A percentile compares a stretch with the other conserved stretches of the same genome.
Evolutionary conservation across 2,888 invertebrate species (phyloP).

Genomic region (Diploptera punctata): DNA sequence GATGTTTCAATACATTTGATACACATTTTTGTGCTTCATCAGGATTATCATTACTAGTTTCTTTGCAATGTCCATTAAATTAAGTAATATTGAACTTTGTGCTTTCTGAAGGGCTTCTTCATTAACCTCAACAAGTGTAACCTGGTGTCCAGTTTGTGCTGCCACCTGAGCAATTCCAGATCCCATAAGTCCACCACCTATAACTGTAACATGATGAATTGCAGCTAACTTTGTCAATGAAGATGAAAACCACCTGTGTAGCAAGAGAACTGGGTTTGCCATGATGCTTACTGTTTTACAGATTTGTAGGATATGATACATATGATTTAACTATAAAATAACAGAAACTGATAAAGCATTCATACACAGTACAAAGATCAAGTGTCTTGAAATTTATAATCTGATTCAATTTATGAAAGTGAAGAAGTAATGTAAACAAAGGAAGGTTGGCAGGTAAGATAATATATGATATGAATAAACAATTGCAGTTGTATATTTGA

Average conservation of each 20-base stretch:
- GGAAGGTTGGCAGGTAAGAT: too few species aligned
- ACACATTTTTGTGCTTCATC: constrained; percentile 72
- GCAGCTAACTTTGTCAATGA: constrained; percentile 47
- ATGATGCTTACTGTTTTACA: constrained; percentile 2
- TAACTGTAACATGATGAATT: constrained; percentile 81
- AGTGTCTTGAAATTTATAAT: too few species aligned
- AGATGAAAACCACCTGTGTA: not conserved
- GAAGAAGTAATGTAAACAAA: too few species aligned
- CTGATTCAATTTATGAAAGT: too few species aligned
- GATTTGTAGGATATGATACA: too few species aligned
- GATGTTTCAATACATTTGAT: constrained; percentile 63
- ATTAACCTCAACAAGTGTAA: constrained; percentile 80
- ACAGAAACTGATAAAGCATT: too few species aligned
- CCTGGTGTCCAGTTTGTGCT: constrained; percentile 83
- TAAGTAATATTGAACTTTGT: constrained; percentile 70
- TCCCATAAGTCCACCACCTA: constrained; percentile 90
- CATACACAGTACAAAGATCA: too few species aligned
- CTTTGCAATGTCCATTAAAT: constrained; percentile 78
- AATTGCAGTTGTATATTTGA: too few species aligned
- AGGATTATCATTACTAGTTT: constrained; percentile 72
- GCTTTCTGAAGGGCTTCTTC: constrained; percentile 76
- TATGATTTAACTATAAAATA: too few species aligned
- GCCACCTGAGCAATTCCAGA: constrained; percentile 88
- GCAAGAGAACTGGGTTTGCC: not conserved
- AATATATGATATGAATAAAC: too few species aligned